These are phyloP conservation scores for Oncopodura yosiiana DNA, from an alignment of 1,140 invertebrate species.

Conservation along the genomic window DNA sequence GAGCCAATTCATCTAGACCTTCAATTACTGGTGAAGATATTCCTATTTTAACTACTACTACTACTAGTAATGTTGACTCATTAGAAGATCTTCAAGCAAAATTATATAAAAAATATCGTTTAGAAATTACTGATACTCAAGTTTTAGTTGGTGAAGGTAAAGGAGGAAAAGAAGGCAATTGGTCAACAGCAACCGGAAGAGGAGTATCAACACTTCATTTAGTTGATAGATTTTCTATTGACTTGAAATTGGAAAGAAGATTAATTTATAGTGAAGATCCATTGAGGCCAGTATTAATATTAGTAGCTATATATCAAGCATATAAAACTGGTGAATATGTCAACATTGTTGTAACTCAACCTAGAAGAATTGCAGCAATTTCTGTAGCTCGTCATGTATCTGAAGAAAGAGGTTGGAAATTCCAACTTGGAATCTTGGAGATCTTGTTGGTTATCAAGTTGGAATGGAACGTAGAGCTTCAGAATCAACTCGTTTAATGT, in stretches of 20 bases:
- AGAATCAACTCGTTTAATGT: conserved; percentile 68
- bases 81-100: conserved; percentile 27
- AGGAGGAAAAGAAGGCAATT: conserved; percentile 58
- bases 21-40: conserved; percentile 22
- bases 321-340: too few species aligned
- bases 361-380: conserved; percentile 80
- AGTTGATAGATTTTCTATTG: conserved; percentile 5
- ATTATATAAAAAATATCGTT: conserved; percentile 52
- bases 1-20: conserved; percentile 14
- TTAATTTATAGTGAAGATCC: conserved; percentile 73
- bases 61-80: conserved; percentile 19
- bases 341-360: conserved; percentile 85
- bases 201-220: conserved; percentile 39
- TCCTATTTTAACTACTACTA: conserved; percentile 1
- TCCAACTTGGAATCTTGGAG: too few species aligned
- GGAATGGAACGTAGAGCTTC: conserved; percentile 51
- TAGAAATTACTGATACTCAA: conserved; percentile 77
- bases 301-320: conserved; percentile 71
- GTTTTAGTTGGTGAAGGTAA: conserved; percentile 53
- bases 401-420: conserved; percentile 66
- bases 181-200: conserved; percentile 73
- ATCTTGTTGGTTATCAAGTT: conserved; percentile 78
- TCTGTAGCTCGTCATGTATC: conserved; percentile 83
- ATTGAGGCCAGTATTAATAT: conserved; percentile 66
- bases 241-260: conserved; percentile 57